Percentiles rank a stretch among this genome's conserved stretches.
phyloP scores from a whole-genome alignment of 1,140 invertebrate species.

The Euura saliciscinereae region DNA sequence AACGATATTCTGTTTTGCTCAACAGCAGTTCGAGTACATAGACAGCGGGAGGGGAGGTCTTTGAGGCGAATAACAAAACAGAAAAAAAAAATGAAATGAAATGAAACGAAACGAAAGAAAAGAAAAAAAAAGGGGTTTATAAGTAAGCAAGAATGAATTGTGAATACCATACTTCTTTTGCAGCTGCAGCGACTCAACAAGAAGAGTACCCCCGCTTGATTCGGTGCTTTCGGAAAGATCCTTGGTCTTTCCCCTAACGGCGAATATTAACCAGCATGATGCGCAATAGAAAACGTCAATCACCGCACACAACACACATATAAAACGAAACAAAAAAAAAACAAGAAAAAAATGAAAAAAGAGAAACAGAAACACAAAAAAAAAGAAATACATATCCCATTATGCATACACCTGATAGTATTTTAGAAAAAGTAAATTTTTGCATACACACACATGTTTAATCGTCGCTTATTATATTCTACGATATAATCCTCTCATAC shows the following conservation, averaged over 20 bases:
- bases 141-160: constrained; percentile 15
- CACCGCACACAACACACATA: not conserved
- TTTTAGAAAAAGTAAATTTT: too few species aligned
- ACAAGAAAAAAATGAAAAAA: too few species aligned
- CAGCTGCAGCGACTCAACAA: constrained; percentile 61
- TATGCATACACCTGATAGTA: too few species aligned
- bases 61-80: constrained; percentile 29
- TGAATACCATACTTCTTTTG: constrained; percentile 44
- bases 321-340: not conserved
- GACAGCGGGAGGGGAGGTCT: constrained; percentile 57
- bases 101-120: constrained; percentile 19
- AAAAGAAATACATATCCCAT: too few species aligned
- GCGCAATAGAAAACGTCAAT: not conserved
- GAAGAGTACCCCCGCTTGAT: constrained; percentile 57
- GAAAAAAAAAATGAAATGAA: constrained; percentile 18
- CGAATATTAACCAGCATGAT: constrained; percentile 14
- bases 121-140: constrained; percentile 14
- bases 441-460: not conserved
- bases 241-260: constrained; percentile 9
- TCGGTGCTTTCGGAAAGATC: not conserved
- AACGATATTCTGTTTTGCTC: constrained; percentile 14
- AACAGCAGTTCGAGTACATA: constrained; percentile 60
- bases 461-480: not conserved
- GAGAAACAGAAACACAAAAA: too few species aligned
- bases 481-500: too few species aligned